Base-by-base conservation (phyloP, 1,140 invertebrate genomes). In the Aphelenchoides fujianensis region DNA sequence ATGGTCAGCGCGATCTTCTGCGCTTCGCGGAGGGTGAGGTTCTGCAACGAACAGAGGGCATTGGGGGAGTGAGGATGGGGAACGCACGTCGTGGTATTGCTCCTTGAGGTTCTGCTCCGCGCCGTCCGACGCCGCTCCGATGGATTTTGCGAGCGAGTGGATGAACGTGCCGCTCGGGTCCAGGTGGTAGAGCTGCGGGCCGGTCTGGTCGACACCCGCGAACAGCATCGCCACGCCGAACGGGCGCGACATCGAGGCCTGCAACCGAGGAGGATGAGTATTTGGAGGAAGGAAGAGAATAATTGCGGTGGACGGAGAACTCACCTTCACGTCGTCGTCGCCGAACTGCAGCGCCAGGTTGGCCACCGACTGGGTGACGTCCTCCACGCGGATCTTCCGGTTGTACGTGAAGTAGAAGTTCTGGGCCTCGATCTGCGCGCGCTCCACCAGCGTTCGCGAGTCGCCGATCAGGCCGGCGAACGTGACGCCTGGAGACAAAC, bases 281-380 rank as follows among this genome's bases (percentile, higher is more conserved):
- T 36, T 36, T 30, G 16, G 16, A 75, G 16, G 27, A 19, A 3
- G 35, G 30, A 55, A 48, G 41, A 48, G 41, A 12, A 48, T 23
- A 48, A 23, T 48, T n/a, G n/a, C n/a, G n/a, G n/a, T n/a, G n/a
- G n/a, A n/a, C n/a, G n/a, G n/a, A n/a, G n/a, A 57, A 72, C 66
- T 84, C 77, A 89, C 89, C 93, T 97, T 97, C n/a, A 94, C 93
- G 72, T 87, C 88, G 75, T 93, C 94, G 87, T 97, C 93, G 16
- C 96, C 96, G 89, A 99, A 99, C 81, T 96, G 92, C 82, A 99
- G 94, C 36, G 96, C 96, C 69, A 98, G 86, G 85, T 98, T 98
- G 9, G 95, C 97, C 0, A 99, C 96, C 54, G 95, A 93, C 85
- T 97, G 95, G 2, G 96, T 94, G 70, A 95, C 93, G 34, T 94